Conservation (phyloP, 2,888 invertebrate genomes). For the Cheilosia grossa region DNA sequence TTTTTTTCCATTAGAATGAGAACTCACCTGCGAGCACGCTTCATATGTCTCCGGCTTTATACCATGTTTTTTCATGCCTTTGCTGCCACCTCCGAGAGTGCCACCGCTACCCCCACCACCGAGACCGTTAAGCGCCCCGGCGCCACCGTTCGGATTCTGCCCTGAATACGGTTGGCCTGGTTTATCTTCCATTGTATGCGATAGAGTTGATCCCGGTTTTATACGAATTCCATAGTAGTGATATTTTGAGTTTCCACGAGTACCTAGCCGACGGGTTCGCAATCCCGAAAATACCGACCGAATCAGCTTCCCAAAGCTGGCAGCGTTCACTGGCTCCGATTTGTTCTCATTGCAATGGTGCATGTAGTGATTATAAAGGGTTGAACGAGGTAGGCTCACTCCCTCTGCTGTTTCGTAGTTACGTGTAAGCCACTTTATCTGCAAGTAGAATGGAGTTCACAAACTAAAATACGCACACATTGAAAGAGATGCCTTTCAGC, state of each 20-base stretch:
- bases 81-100: conserved; percentile 53
- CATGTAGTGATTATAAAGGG: conserved; percentile 98
- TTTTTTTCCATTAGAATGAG: background rate
- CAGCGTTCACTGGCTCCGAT: conserved; percentile 99
- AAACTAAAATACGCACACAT: conserved; percentile 38
- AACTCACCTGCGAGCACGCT: conserved; percentile 82
- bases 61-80: conserved; percentile 79
- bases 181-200: conserved; percentile 85
- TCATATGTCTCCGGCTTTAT: conserved; percentile 83
- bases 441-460: conserved; percentile 59
- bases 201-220: conserved; percentile 92
- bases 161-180: conserved; percentile 76
- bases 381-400: conserved; percentile 96
- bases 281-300: conserved; percentile 98
- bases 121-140: conserved; percentile 45
- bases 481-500: background rate
- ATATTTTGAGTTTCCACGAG: conserved; percentile 98
- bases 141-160: conserved; percentile 60
- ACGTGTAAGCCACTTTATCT: conserved; percentile 97
- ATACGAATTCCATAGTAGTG: conserved; percentile 99
- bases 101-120: conserved; percentile 49
- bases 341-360: conserved; percentile 96
- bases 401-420: conserved; percentile 99
- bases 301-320: conserved; percentile 99
- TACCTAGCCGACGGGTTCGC: conserved; percentile 96